A percentile compares a stretch with the other conserved stretches of the same genome.
These are phyloP conservation scores for Lasiurus cinereus DNA, from an alignment of 2,113 vertebrate species.

Conservation along the genomic window DNA sequence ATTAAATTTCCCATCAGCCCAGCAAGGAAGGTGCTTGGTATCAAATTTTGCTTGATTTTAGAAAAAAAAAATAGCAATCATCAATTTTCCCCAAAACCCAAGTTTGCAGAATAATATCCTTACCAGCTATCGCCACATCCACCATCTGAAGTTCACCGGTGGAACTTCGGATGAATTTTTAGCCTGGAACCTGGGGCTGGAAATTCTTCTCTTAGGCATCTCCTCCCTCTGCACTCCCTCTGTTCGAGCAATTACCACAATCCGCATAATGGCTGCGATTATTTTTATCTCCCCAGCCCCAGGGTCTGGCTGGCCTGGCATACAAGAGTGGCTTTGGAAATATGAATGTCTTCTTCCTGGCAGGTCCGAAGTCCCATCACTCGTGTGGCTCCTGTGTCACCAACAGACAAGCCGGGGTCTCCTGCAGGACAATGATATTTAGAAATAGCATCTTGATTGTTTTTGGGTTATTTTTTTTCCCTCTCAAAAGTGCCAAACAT, in stretches of 20 bases:
- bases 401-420: not conserved
- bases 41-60: not conserved
- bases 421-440: not conserved
- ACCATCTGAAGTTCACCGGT: not conserved
- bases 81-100: not conserved
- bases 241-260: not conserved
- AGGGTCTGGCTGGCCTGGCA: not conserved
- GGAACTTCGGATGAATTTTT: not conserved
- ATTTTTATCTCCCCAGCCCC: not conserved
- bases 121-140: not conserved
- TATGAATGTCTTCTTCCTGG: accelerated
- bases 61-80: not conserved
- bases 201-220: no score
- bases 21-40: not conserved
- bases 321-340: not conserved
- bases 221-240: not conserved
- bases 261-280: not conserved
- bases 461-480: accelerated
- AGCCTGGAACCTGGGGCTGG: not conserved
- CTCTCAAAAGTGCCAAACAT: not conserved
- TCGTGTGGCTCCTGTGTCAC: accelerated
- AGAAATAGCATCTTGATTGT: not conserved
- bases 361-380: not conserved
- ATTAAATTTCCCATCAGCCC: not conserved
- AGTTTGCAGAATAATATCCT: not conserved